Evolutionary conservation across 2,113 vertebrate genomes (phyloP).

Genomic region (Mola mola): DNA sequence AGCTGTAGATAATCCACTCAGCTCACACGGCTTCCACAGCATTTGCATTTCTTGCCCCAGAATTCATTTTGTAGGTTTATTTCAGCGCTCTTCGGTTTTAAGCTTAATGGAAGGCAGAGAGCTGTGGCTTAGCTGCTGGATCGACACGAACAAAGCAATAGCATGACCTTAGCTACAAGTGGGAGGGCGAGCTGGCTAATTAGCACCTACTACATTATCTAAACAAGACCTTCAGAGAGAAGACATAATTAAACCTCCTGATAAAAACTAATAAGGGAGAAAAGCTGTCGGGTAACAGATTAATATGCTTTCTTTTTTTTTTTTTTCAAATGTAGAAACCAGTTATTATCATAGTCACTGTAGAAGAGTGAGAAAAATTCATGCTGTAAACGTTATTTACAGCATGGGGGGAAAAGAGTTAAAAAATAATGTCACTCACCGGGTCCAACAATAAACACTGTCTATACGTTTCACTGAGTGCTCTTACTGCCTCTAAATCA

Average conservation of each 20-base stretch:
- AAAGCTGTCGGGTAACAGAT: conserved; percentile 34
- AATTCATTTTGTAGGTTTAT: conserved; percentile 73
- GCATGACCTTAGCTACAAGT: conserved; percentile 49
- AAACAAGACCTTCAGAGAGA: conserved; percentile 58
- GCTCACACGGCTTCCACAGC: conserved; percentile 62
- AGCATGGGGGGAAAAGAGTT: conserved; percentile 4
- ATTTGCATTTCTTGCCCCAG: conserved; percentile 71
- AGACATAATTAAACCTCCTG: conserved; percentile 55
- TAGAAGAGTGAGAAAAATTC: conserved; percentile 1
- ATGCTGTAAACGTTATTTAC: too few species aligned
- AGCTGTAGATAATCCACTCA: conserved; percentile 79
- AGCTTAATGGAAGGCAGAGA: conserved; percentile 58
- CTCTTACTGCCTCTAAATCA: conserved; percentile 56
- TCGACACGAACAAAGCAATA: conserved; percentile 61
- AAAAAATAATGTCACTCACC: conserved; percentile 18
- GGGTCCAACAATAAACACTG: conserved; percentile 13
- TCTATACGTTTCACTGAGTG: conserved; percentile 30
- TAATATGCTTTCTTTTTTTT: conserved; percentile 27
- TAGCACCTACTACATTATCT: conserved; percentile 56
- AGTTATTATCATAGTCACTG: conserved; percentile 7
- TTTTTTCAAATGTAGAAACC: too few species aligned
- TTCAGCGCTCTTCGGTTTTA: conserved; percentile 57
- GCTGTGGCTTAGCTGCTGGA: conserved; percentile 52
- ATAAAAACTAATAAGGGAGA: conserved; percentile 43
- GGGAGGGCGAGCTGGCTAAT: conserved; percentile 59